These are phyloP conservation scores for Tyrannus savana DNA, from an alignment of 2,113 vertebrate species.

Conservation along the genomic window DNA sequence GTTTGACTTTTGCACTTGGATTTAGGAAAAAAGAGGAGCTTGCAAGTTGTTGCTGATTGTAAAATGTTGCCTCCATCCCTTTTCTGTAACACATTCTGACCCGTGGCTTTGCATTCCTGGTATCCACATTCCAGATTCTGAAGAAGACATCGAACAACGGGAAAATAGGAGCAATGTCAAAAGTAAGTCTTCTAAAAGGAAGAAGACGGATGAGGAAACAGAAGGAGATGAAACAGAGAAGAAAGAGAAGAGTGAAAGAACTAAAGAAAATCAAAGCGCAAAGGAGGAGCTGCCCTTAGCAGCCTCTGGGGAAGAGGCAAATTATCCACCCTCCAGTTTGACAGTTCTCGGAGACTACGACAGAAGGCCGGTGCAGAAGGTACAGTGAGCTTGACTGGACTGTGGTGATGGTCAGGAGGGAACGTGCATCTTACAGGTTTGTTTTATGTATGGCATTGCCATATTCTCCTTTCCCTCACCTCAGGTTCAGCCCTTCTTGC, in stretches of 20 bases:
- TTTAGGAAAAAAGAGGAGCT: neutral
- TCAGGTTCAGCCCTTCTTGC: constrained; percentile 88
- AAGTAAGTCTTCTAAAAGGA: neutral
- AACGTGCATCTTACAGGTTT: neutral
- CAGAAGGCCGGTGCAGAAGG: constrained; percentile 50
- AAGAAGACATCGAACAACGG: neutral
- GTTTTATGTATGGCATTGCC: neutral
- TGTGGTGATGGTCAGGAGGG: neutral
- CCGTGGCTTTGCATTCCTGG: neutral
- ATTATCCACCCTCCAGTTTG: constrained; percentile 20
- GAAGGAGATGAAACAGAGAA: neutral
- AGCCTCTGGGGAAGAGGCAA: neutral
- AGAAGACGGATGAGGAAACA: neutral
- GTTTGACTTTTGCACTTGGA: neutral
- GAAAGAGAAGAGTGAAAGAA: neutral
- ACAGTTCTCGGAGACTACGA: constrained; percentile 80
- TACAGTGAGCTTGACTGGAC: neutral
- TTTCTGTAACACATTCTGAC: neutral
- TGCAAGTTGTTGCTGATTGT: neutral
- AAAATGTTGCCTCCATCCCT: neutral
- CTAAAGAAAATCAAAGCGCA: neutral
- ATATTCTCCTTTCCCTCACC: neutral
- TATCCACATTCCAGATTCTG: neutral
- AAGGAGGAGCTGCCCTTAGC: neutral
- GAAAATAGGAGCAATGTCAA: neutral